Evolutionary conservation across 2,113 vertebrate genomes (phyloP).

Genomic region (Ranitomeya variabilis): DNA sequence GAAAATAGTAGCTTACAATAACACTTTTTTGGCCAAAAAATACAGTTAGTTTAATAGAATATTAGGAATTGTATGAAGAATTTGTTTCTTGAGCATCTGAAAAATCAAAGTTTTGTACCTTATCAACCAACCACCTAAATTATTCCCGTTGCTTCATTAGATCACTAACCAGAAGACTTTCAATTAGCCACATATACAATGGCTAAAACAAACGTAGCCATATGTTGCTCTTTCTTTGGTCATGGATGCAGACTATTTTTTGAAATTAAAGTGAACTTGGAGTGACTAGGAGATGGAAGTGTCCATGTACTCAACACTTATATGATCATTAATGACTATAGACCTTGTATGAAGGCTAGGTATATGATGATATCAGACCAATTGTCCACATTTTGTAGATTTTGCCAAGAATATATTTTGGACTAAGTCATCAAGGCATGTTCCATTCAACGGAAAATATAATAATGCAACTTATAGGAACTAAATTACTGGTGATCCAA

Average conservation of each 20-base stretch:
- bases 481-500: too few relatives aligned
- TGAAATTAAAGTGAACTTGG: not conserved
- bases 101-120: not conserved
- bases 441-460: not conserved
- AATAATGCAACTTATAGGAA: too few relatives aligned
- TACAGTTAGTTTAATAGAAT: not conserved
- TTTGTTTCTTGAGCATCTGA: not conserved
- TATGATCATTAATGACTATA: not conserved
- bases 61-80: not conserved
- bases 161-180: not conserved
- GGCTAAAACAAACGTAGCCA: not conserved
- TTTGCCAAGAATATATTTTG: not conserved
- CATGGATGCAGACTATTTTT: not conserved
- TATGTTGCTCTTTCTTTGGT: not conserved
- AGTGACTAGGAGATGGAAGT: not conserved
- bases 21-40: slow-evolving; percentile 7
- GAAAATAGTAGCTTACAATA: slow-evolving; percentile 30
- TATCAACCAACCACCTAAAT: not conserved
- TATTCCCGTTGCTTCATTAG: not conserved
- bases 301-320: not conserved
- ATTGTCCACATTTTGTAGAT: not conserved
- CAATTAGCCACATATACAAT: not conserved
- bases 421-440: not conserved
- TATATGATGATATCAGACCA: not conserved
- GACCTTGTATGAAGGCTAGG: not conserved